A percentile compares a stretch with the other conserved stretches of the same genome.
phyloP scores from a whole-genome alignment of 2,113 vertebrate genomes.

The Romanogobio albipinnatus region DNA sequence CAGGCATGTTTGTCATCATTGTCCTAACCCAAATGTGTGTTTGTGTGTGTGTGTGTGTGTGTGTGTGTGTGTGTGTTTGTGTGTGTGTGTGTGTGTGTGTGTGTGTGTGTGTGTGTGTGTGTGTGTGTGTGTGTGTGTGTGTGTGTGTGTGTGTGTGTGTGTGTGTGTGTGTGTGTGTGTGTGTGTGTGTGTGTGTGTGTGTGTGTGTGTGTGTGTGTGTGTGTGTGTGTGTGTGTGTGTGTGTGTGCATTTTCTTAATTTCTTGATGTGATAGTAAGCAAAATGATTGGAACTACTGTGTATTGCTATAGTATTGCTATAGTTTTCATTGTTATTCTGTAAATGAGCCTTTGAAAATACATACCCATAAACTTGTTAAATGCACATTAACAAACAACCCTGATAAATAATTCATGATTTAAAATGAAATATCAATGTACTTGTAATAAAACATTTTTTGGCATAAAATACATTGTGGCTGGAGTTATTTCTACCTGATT shows the following conservation, averaged over 20 bases:
- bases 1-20: neutral
- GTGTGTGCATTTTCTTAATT: neutral
- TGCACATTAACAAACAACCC: neutral
- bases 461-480: no score
- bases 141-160: neutral
- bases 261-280: neutral
- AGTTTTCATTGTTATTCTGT: neutral
- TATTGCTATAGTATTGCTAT: neutral
- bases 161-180: conserved; percentile 11
- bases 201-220: neutral
- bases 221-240: neutral
- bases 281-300: neutral
- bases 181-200: neutral
- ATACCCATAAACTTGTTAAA: neutral
- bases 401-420: neutral
- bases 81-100: conserved; percentile 9
- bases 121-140: no score
- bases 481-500: no score
- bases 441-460: neutral
- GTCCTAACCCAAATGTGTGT: neutral
- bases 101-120: neutral
- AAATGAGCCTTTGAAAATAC: neutral
- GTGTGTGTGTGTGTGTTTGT: neutral
- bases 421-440: neutral
- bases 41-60: neutral